phyloP scores from a whole-genome alignment of 2,888 invertebrate genomes.

The Luperina testacea region DNA sequence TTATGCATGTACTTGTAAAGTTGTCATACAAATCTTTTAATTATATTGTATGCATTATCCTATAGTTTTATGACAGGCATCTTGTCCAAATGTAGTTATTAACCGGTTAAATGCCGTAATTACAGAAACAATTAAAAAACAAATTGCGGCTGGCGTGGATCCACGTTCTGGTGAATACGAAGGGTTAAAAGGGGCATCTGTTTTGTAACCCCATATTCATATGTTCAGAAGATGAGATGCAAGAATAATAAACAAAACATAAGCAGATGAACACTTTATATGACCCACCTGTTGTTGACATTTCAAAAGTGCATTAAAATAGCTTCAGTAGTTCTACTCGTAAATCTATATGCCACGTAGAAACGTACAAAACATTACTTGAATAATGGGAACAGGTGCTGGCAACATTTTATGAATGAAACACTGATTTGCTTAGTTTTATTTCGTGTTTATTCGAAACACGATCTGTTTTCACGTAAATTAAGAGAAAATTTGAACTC shows the following conservation, averaged over 20 bases:
- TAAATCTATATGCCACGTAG: conserved; percentile 34
- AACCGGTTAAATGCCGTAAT: too few relatives aligned
- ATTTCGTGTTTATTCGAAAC: conserved; percentile 11
- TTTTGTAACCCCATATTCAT: background rate
- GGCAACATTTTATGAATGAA: conserved; percentile 40
- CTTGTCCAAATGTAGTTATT: background rate
- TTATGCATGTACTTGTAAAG: background rate
- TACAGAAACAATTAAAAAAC: too few relatives aligned
- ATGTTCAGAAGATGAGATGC: background rate
- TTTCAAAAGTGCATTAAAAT: conserved; percentile 37
- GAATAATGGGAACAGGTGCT: conserved; percentile 35
- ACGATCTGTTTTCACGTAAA: background rate
- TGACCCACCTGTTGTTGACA: conserved; percentile 12
- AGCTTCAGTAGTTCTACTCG: conserved; percentile 16
- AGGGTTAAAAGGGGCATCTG: background rate
- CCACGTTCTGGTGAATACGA: too few relatives aligned
- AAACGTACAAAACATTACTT: conserved; percentile 6
- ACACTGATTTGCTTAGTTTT: conserved; percentile 6
- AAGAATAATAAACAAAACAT: conserved; percentile 2
- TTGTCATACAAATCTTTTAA: background rate
- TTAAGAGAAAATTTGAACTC: background rate
- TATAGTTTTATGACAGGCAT: background rate
- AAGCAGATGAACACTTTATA: background rate
- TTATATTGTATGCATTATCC: background rate
- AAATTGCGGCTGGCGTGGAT: too few relatives aligned